A percentile compares a stretch with the other conserved stretches of the same genome.
Evolutionary conservation across 2,113 vertebrate species (phyloP).

Genomic region (Motacilla tschutschensis): DNA sequence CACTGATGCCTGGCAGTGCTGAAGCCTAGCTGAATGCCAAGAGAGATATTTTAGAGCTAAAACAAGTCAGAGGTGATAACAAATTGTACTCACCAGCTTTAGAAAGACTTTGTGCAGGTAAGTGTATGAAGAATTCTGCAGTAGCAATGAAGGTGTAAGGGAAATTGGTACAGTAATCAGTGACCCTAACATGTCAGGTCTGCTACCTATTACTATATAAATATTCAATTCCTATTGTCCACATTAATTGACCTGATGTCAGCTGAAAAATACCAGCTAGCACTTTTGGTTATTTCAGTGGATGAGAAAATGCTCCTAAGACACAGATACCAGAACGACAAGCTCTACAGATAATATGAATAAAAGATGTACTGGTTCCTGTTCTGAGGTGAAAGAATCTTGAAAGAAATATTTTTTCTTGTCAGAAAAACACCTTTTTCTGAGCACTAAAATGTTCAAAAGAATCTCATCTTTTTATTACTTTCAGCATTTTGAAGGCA

Average conservation of each 20-base stretch:
- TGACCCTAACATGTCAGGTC: not conserved
- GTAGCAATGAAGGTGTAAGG: not conserved
- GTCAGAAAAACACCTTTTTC: conserved; percentile 40
- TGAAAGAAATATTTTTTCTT: conserved; percentile 46
- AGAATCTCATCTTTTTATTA: conserved; percentile 61
- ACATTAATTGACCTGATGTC: not conserved
- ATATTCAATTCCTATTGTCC: not conserved
- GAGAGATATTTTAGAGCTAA: not conserved
- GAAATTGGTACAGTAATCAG: not conserved
- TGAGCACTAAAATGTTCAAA: conserved; percentile 51
- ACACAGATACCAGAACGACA: conserved; percentile 12
- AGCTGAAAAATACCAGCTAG: not conserved
- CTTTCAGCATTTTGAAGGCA: conserved; percentile 48
- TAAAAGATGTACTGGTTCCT: conserved; percentile 57
- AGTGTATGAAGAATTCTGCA: not conserved
- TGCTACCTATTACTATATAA: not conserved
- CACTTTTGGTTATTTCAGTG: not conserved
- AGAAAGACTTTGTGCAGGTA: not conserved
- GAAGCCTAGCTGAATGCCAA: not conserved
- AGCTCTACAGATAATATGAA: conserved; percentile 37
- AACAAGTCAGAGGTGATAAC: not conserved
- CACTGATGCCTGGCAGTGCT: not conserved
- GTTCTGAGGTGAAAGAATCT: conserved; percentile 27
- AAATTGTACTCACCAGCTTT: not conserved
- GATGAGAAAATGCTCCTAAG: not conserved